Evolutionary conservation across 2,888 invertebrate species (phyloP), one percentile per base, ranked within the genome.

Genomic region (Drosophila phalerata): DNA sequence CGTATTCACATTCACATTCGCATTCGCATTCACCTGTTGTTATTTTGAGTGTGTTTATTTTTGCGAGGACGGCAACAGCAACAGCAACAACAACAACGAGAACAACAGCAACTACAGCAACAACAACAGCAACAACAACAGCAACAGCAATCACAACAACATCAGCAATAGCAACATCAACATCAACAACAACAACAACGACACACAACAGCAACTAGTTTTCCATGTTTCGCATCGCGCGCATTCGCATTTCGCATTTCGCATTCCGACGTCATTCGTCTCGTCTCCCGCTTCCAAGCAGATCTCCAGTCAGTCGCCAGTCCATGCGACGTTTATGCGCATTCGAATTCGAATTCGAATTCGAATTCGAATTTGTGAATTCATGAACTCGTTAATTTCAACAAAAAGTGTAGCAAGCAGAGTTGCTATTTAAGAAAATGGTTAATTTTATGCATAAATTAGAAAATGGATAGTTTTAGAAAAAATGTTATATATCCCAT

Each of bases 21-120:
- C 45, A 69, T 67, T 79, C 86, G 87, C 82, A 83, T 85, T 85
- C 88, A 88, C 85, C 85, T 85, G 85, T 83, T 85, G 83, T 79
- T 83, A 77, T 83, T 81, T 86, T 73, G 56, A 86, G 75, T 73
- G 69, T 73, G 67, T 69, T 84, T 79, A 72, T 79, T 80, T 85
- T 75, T 75, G 67, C 61, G 75, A 53, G 72, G 79, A 73, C 70
- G 51, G 62, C 58, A 69, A 71, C 63, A 49, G 47, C 69, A 67
- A 19, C 63, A 69, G 62, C 61, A 69, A 69, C 68, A 58, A n/a
- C 38, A 38, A 28, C 19, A 34, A 43, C 22, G 17, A 78, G 63
- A 63, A 73, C 61, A 61, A 73, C 64, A 47, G 55, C 68, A 68
- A 68, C 53, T 64, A 19, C 49, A 49, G 19, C 52, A 64, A 25